These are phyloP conservation scores for Maniola hyperantus DNA, from an alignment of 2,888 invertebrate genomes.

Conservation along the genomic window DNA sequence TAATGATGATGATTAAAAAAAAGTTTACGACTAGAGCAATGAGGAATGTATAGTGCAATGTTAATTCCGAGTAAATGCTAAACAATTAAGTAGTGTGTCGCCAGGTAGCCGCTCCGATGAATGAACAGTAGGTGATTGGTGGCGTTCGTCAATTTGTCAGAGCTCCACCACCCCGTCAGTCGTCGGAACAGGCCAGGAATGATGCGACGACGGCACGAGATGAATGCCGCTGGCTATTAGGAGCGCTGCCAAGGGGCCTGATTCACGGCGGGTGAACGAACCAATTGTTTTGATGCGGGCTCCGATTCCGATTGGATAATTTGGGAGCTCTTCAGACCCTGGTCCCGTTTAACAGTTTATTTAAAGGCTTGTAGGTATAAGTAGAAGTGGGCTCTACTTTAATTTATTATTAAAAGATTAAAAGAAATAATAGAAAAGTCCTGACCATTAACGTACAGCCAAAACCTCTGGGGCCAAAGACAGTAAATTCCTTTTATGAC, in stretches of 20 bases:
- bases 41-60: not conserved
- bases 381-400: not conserved
- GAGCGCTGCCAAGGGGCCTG: conserved; percentile 75
- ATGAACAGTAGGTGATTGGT: conserved; percentile 45
- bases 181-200: conserved; percentile 75
- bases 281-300: conserved; percentile 81
- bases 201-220: conserved; percentile 77
- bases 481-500: too few species aligned
- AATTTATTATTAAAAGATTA: not conserved
- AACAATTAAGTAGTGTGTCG: not conserved
- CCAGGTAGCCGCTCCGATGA: conserved; percentile 28
- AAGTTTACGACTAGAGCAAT: too few species aligned
- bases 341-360: conserved; percentile 22
- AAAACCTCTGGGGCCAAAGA: too few species aligned
- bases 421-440: too few species aligned
- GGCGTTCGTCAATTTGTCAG: conserved; percentile 76
- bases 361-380: not conserved
- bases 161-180: conserved; percentile 72
- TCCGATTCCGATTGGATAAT: conserved; percentile 66
- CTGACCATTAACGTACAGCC: too few species aligned
- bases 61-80: not conserved
- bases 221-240: conserved; percentile 78
- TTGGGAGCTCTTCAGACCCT: conserved; percentile 38
- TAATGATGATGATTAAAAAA: too few species aligned
- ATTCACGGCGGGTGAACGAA: conserved; percentile 74